Conservation (phyloP, 2,888 invertebrate species). For the Harpagoxenus sublaevis region DNA sequence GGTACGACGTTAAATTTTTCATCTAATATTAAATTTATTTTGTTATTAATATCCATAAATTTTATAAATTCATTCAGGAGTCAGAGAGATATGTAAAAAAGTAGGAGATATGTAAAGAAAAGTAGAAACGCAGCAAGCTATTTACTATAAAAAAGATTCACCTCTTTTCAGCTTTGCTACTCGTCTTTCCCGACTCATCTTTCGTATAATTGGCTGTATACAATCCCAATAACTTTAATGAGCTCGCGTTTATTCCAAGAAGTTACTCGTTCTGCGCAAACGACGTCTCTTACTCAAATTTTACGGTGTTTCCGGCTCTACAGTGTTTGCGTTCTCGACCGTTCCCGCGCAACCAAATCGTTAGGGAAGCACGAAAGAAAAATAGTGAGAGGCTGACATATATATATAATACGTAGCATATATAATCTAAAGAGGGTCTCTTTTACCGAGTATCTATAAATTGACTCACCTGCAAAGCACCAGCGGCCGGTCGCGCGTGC, state of each 20-base stretch:
- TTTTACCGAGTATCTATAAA: slow-evolving; percentile 5
- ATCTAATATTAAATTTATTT: neutral
- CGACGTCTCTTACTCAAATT: slow-evolving; percentile 16
- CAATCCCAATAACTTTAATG: slow-evolving; percentile 22
- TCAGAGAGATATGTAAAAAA: neutral
- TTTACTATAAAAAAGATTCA: neutral
- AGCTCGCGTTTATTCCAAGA: neutral
- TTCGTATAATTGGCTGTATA: slow-evolving; percentile 19
- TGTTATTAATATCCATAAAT: neutral
- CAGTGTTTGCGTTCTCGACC: neutral
- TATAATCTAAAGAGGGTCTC: slow-evolving; percentile 32
- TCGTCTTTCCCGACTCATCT: neutral
- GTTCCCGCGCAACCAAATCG: slow-evolving; percentile 31
- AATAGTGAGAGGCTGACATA: slow-evolving; percentile 5
- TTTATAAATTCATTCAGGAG: neutral
- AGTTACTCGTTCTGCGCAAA: slow-evolving; percentile 16
- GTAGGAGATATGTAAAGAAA: too few relatives aligned
- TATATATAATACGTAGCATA: slow-evolving; percentile 30
- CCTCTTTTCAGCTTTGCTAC: neutral
- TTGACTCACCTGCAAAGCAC: slow-evolving; percentile 94
- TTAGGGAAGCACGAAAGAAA: slow-evolving; percentile 30
- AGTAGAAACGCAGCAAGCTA: neutral
- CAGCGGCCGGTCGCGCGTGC: slow-evolving; percentile 94
- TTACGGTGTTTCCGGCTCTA: neutral
- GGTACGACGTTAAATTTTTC: neutral